Evolutionary conservation across 2,113 vertebrate species (phyloP).

Genomic region (Tachysurus fulvidraco): DNA sequence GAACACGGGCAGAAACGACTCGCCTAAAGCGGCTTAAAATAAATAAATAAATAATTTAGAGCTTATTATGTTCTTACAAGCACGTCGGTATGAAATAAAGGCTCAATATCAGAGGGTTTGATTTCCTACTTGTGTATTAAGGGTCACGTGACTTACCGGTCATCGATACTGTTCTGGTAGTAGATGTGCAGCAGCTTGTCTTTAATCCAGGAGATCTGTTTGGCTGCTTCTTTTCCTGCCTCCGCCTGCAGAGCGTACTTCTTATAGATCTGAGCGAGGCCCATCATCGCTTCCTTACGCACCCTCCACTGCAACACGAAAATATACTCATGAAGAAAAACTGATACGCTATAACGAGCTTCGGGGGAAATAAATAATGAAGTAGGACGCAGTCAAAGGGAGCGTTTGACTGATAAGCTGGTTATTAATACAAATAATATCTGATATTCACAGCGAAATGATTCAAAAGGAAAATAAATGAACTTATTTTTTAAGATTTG

Average conservation of each 20-base stretch:
- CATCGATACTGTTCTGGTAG: constrained; percentile 99
- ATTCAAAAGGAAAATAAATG: too few relatives aligned
- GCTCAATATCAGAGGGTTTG: not conserved
- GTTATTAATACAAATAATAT: not conserved
- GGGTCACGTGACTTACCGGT: constrained; percentile 76
- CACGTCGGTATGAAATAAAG: not conserved
- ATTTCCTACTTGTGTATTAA: too few relatives aligned
- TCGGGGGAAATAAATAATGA: not conserved
- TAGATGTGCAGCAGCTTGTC: constrained; percentile 98
- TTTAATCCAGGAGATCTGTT: constrained; percentile 99
- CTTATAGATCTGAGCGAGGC: constrained; percentile 96
- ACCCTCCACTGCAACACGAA: constrained; percentile 88
- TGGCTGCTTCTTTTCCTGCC: constrained; percentile 94
- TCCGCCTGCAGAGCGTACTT: constrained; percentile 95
- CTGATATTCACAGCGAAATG: not conserved
- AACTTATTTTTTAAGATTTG: too few relatives aligned
- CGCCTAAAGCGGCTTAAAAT: not conserved
- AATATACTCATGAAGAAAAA: not conserved
- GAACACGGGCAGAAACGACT: not conserved
- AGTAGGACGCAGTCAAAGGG: not conserved
- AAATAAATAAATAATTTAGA: too few relatives aligned
- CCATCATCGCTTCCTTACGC: constrained; percentile 99
- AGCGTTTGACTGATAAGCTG: not conserved
- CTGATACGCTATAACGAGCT: not conserved
- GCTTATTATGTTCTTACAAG: not conserved